Percentiles rank a stretch among this genome's conserved stretches.
Conservation (phyloP, 2,797 vertebrate genomes). For the Channa striata region DNA sequence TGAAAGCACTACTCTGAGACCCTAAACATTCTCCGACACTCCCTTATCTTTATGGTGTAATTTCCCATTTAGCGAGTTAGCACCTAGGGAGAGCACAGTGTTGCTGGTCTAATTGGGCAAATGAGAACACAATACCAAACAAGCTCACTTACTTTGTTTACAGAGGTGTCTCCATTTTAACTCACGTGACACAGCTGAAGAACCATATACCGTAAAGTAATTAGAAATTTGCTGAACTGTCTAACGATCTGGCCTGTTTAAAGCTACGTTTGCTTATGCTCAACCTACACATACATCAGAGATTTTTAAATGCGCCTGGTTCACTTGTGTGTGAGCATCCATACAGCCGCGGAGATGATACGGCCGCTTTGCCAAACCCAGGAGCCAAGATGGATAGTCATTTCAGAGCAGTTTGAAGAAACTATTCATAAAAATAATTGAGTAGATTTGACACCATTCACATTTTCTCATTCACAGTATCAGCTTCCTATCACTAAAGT, state of each 20-base stretch:
- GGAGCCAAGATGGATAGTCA: constrained; percentile 63
- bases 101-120: constrained; percentile 77
- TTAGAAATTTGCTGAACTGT: constrained; percentile 14
- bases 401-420: constrained; percentile 63
- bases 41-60: constrained; percentile 81
- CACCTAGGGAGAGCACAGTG: constrained; percentile 72
- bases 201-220: constrained; percentile 14
- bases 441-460: constrained; percentile 60
- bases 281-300: background rate
- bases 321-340: constrained; percentile 10
- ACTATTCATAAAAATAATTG: constrained; percentile 73
- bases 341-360: constrained; percentile 28
- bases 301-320: constrained; percentile 22
- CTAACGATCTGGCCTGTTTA: background rate
- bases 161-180: constrained; percentile 60
- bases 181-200: constrained; percentile 20
- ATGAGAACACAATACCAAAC: constrained; percentile 76
- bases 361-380: constrained; percentile 61
- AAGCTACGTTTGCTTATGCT: background rate
- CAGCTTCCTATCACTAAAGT: constrained; percentile 63
- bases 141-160: constrained; percentile 64
- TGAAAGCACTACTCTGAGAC: constrained; percentile 73
- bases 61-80: constrained; percentile 80
- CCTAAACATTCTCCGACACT: constrained; percentile 73
- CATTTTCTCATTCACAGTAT: constrained; percentile 69